Evolutionary conservation across 2,113 vertebrate species (phyloP).

Genomic region (Accipiter virgatus): DNA sequence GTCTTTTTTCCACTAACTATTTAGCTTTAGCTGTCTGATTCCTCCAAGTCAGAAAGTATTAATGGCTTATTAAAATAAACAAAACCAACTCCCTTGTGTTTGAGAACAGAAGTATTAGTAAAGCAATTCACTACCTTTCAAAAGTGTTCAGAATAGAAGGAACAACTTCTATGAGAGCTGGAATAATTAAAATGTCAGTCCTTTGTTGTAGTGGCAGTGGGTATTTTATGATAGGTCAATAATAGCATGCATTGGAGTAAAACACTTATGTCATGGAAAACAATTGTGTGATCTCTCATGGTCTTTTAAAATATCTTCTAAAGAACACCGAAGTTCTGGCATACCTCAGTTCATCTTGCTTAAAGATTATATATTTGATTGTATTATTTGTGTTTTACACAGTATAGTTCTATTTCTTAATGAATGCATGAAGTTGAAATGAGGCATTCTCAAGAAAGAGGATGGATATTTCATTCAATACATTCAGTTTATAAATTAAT

Average conservation of each 20-base stretch:
- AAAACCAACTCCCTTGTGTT: background rate
- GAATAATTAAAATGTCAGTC: background rate
- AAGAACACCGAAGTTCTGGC: background rate
- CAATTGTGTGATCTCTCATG: background rate
- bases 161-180: background rate
- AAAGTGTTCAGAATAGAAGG: background rate
- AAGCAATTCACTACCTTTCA: background rate
- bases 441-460: background rate
- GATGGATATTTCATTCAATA: background rate
- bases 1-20: background rate
- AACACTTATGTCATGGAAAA: background rate
- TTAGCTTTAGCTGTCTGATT: background rate
- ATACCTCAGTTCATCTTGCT: background rate
- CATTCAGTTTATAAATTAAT: background rate
- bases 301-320: background rate
- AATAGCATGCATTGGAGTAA: background rate
- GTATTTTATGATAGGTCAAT: background rate
- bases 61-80: background rate
- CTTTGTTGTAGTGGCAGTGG: background rate
- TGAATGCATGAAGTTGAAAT: background rate
- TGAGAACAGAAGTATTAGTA: background rate
- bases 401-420: background rate
- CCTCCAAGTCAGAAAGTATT: background rate
- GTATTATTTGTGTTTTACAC: background rate
- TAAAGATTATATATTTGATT: background rate